Evolutionary conservation across 2,888 invertebrate genomes (phyloP), one percentile per base, ranked within the genome.

Genomic region (Dryobota labecula): DNA sequence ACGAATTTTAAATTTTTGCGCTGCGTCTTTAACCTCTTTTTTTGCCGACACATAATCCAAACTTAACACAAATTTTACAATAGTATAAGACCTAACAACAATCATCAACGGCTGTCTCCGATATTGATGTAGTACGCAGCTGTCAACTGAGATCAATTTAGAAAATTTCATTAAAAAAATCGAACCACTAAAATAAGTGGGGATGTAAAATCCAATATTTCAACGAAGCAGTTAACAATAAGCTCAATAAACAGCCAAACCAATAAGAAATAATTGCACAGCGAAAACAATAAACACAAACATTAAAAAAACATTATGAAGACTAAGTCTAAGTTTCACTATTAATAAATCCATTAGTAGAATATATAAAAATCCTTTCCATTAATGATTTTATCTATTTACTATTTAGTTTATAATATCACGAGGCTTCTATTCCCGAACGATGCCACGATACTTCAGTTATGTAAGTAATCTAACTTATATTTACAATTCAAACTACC

Each of bases 321-420:
- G 88, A 92, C 94, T 95, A 95, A 90, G 87, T 90, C 94, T 95
- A 95, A 91, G 94, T 94, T 95, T 95, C 89, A 93, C 95, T 95
- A 96, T 91, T 88, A 92, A 94, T 95, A 93, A 94, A 95, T 94
- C 94, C 93, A 94, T 95, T 94, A 95, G 93, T 94, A 94, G 95
- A 95, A 95, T 95, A 96, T 95, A 95, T 95, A 95, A 95, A 95
- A 96, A 95, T 94, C 94, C 90, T 94, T 94, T 95, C 94, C 94
- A 91, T 94, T 95, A 95, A 94, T 95, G 95, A 94, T 95, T 95
- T 95, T 92, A 94, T 94, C 94, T 95, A 95, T 95, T 94, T 91
- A 92, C 94, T 95, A 95, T 94, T 93, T 94, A 94, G 91, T 94
- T 95, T 92, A 93, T 94, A 95, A 95, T 96, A 96, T 96, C 96